Conservation (phyloP, 2,888 invertebrate genomes). For the Nymphalis c-album region DNA sequence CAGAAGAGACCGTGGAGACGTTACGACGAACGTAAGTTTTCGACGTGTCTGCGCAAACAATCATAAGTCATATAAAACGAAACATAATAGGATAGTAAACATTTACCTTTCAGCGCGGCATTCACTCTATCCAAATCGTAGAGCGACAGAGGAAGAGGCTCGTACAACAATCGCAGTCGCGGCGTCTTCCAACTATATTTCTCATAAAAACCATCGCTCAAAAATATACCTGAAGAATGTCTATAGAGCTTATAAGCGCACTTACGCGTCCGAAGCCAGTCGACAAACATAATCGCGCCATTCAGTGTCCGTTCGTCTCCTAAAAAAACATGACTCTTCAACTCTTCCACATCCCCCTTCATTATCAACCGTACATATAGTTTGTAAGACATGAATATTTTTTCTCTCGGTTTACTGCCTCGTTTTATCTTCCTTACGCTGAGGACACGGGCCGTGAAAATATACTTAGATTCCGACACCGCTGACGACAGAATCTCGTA, state of each 20-base stretch:
- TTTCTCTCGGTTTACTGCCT: slow-evolving; percentile 60
- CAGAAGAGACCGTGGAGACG: slow-evolving; percentile 27
- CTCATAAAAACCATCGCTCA: slow-evolving; percentile 73
- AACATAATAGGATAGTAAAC: slow-evolving; percentile 64
- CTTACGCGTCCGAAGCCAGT: slow-evolving; percentile 74
- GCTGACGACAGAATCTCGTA: slow-evolving; percentile 79
- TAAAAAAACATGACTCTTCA: slow-evolving; percentile 68
- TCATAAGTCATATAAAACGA: slow-evolving; percentile 52
- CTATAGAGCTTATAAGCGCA: slow-evolving; percentile 75
- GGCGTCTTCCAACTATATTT: slow-evolving; percentile 60
- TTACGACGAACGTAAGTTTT: slow-evolving; percentile 58
- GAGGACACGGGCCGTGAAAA: slow-evolving; percentile 76
- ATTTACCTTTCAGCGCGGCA: slow-evolving; percentile 79
- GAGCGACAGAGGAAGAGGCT: slow-evolving; percentile 76
- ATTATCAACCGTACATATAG: slow-evolving; percentile 71
- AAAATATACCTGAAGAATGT: slow-evolving; percentile 77
- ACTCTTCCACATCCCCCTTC: slow-evolving; percentile 71
- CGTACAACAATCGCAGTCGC: slow-evolving; percentile 72
- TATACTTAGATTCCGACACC: slow-evolving; percentile 79
- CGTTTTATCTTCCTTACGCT: slow-evolving; percentile 77
- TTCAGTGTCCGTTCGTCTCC: slow-evolving; percentile 70
- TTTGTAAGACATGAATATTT: slow-evolving; percentile 75
- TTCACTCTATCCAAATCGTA: slow-evolving; percentile 79
- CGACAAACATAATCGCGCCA: slow-evolving; percentile 73
- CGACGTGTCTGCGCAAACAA: slow-evolving; percentile 51